Conservation (phyloP, 2,113 vertebrate species). For the Xenus cinereus region DNA sequence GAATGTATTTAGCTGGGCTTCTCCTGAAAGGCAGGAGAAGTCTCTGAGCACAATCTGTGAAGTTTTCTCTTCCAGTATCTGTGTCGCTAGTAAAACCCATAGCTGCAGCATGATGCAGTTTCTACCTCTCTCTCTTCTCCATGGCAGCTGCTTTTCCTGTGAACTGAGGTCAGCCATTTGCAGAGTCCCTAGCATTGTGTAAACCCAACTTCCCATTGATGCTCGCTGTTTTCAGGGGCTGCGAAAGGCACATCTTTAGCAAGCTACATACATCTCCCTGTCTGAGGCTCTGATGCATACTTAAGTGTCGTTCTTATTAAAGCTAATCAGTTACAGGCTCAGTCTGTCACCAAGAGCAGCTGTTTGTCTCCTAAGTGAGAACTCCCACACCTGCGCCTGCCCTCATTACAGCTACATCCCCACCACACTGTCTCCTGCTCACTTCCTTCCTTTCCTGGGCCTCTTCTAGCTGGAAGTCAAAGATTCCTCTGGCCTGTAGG, state of each 20-base stretch:
- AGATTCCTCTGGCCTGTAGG: neutral
- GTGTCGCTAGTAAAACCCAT: neutral
- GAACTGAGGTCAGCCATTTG: neutral
- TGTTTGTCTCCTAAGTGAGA: conserved; percentile 54
- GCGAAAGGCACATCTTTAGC: neutral
- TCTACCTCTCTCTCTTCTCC: neutral
- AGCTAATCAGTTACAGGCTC: conserved; percentile 21
- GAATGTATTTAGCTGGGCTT: neutral
- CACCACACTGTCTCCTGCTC: neutral
- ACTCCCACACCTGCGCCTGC: conserved; percentile 21
- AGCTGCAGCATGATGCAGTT: neutral
- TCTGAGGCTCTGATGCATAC: neutral
- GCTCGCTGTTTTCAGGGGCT: neutral
- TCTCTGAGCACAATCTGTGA: neutral
- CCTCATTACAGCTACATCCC: neutral
- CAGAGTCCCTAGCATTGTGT: neutral
- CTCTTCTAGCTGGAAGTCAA: neutral
- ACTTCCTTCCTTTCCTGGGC: neutral
- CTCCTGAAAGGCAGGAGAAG: neutral
- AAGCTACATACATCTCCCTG: neutral
- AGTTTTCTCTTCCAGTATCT: neutral
- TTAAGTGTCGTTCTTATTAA: conserved; percentile 8
- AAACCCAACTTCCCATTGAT: neutral
- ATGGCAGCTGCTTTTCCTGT: neutral
- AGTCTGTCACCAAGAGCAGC: conserved; percentile 29